Conservation (phyloP, 2,888 invertebrate genomes). For the Napeogenes inachia region DNA sequence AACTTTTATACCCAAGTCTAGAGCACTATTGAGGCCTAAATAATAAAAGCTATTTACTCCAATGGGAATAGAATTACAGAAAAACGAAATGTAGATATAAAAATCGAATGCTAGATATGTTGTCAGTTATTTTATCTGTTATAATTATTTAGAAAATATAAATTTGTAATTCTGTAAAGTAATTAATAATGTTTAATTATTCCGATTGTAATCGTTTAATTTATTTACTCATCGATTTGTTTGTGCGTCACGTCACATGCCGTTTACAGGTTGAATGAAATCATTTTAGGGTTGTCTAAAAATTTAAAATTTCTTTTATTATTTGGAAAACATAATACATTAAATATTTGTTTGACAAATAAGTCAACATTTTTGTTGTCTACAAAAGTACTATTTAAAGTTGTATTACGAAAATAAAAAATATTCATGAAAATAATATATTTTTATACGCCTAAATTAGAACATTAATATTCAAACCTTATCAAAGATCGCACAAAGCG, state of each 20-base stretch:
- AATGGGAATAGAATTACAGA: constrained; percentile 8
- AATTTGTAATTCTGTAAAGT: background rate
- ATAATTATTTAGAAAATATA: too few species aligned
- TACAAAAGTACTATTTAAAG: background rate
- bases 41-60: constrained; percentile 16
- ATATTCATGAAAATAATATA: too few species aligned
- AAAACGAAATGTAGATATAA: background rate
- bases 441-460: too few species aligned
- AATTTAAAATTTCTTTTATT: background rate
- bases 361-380: background rate
- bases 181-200: background rate
- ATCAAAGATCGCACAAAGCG: too few species aligned
- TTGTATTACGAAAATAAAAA: too few species aligned
- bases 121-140: too few species aligned
- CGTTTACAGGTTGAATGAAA: constrained; percentile 37
- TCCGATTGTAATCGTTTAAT: constrained; percentile 19
- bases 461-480: too few species aligned
- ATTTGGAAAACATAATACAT: too few species aligned
- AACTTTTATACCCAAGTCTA: background rate
- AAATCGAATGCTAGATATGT: too few species aligned
- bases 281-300: constrained; percentile 16
- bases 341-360: too few species aligned
- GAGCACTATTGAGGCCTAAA: constrained; percentile 7
- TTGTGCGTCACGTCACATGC: constrained; percentile 55
- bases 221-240: constrained; percentile 46